Conservation (phyloP, 2,797 vertebrate genomes). For the Cirrhinus molitorella region DNA sequence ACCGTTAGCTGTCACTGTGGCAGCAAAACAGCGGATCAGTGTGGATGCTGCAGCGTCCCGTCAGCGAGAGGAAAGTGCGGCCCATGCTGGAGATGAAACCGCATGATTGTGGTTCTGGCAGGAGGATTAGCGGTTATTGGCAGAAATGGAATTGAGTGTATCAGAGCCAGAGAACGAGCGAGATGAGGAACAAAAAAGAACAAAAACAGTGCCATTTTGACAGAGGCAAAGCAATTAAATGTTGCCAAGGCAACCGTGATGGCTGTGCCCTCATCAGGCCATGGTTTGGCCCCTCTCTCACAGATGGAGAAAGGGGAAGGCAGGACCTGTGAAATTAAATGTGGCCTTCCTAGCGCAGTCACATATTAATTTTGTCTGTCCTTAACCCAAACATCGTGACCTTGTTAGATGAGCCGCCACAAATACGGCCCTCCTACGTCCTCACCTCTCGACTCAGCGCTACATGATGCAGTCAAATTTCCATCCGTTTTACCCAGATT, state of each 20-base stretch:
- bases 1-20: neutral
- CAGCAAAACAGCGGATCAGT: neutral
- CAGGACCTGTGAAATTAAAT: slow-evolving; percentile 61
- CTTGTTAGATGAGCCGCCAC: slow-evolving; percentile 50
- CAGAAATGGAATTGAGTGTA: slow-evolving; percentile 55
- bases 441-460: neutral
- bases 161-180: slow-evolving; percentile 42
- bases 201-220: slow-evolving; percentile 62
- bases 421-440: slow-evolving; percentile 34
- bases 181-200: slow-evolving; percentile 51
- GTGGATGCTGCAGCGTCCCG: neutral
- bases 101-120: slow-evolving; percentile 47
- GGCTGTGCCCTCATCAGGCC: slow-evolving; percentile 64
- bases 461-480: slow-evolving; percentile 30
- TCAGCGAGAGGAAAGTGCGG: slow-evolving; percentile 24
- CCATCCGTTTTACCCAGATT: neutral
- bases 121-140: slow-evolving; percentile 53
- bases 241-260: slow-evolving; percentile 60
- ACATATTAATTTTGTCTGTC: slow-evolving; percentile 56
- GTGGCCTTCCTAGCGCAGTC: slow-evolving; percentile 53
- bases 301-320: slow-evolving; percentile 52
- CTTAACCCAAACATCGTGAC: slow-evolving; percentile 53
- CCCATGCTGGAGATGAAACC: slow-evolving; percentile 37
- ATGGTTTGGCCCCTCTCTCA: slow-evolving; percentile 51
- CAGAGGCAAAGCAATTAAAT: slow-evolving; percentile 65